Conservation (phyloP, 2,888 invertebrate species). For the Cephus pygmeus region DNA sequence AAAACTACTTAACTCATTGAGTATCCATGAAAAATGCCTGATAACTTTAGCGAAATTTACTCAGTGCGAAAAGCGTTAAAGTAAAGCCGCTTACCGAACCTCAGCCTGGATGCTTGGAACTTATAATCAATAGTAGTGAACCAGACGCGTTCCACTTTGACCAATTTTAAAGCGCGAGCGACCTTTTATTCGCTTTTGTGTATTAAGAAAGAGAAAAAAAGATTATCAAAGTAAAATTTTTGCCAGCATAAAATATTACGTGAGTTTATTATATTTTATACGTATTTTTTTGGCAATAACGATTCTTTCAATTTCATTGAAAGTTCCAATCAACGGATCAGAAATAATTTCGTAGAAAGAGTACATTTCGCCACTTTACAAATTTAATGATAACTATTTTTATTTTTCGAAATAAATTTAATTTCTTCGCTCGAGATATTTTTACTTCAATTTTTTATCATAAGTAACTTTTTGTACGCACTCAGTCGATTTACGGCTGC, state of each 20-base stretch:
- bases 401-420: neutral
- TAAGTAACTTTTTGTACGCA: constrained; percentile 68
- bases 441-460: neutral
- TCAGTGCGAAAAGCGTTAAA: neutral
- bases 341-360: neutral
- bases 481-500: constrained; percentile 92
- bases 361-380: neutral
- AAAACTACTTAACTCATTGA: neutral
- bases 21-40: neutral
- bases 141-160: neutral
- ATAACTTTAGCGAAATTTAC: neutral
- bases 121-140: neutral
- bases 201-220: neutral
- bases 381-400: neutral
- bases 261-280: too few species aligned
- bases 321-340: neutral
- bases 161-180: neutral
- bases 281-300: neutral
- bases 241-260: too few species aligned
- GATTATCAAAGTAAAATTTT: too few species aligned
- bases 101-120: neutral
- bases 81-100: neutral
- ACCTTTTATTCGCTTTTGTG: neutral
- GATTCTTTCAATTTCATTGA: neutral
- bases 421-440: neutral